phyloP scores from a whole-genome alignment of 2,797 vertebrate genomes.

The Gobionotothen gibberifrons region DNA sequence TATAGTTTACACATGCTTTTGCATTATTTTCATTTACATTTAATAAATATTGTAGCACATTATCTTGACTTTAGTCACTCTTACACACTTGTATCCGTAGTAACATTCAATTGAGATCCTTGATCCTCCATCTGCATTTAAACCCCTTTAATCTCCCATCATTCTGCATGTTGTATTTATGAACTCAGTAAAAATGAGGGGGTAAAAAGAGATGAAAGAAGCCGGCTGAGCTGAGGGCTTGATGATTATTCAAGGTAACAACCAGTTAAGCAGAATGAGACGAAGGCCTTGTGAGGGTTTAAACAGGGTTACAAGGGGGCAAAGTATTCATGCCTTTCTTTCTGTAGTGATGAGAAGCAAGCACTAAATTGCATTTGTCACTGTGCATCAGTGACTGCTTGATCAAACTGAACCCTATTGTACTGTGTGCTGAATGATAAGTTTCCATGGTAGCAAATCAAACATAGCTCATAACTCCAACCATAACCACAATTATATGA shows the following conservation, averaged over 20 bases:
- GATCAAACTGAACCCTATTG: neutral
- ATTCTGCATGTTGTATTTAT: slow-evolving; percentile 36
- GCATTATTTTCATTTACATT: neutral
- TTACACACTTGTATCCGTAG: neutral
- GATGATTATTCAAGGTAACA: slow-evolving; percentile 32
- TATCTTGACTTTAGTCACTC: neutral
- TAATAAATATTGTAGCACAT: neutral
- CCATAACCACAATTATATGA: no score
- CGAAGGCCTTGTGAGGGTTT: slow-evolving; percentile 22
- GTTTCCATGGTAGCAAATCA: neutral
- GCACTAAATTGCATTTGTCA: neutral
- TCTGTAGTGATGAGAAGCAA: neutral
- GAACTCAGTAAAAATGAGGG: slow-evolving; percentile 40
- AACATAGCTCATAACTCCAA: neutral
- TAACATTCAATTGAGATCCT: slow-evolving; percentile 23
- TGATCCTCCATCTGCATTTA: slow-evolving; percentile 17
- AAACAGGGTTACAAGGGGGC: slow-evolving; percentile 1
- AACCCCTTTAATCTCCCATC: slow-evolving; percentile 24
- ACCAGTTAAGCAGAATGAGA: slow-evolving; percentile 36
- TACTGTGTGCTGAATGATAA: neutral
- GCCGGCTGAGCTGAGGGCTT: slow-evolving; percentile 6
- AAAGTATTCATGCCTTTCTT: neutral
- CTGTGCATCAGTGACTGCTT: neutral
- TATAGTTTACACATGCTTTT: neutral
- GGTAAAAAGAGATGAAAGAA: slow-evolving; percentile 42